A percentile compares a stretch with the other conserved stretches of the same genome.
These are phyloP conservation scores for Coecobrya sp. DNA, from an alignment of 2,888 invertebrate species.

Conservation along the genomic window DNA sequence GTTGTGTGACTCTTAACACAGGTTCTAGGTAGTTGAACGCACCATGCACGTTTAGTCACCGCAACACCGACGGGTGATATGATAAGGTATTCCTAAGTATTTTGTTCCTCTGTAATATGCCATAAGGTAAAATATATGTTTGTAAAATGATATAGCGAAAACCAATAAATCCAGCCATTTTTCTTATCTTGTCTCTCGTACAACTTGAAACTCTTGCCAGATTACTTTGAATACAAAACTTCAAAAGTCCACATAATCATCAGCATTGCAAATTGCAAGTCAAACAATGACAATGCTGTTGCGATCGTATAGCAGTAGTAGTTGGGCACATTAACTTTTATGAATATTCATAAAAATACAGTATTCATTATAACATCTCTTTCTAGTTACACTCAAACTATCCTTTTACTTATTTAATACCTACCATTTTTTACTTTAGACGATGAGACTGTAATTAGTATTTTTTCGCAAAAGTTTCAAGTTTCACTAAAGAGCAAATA, in stretches of 20 bases:
- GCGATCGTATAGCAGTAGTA: not conserved
- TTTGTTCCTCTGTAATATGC: not conserved
- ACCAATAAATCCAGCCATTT: slow-evolving; percentile 52
- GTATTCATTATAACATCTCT: not conserved
- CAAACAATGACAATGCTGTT: slow-evolving; percentile 2
- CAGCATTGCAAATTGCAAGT: not conserved
- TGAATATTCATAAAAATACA: slow-evolving; percentile 30
- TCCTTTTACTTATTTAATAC: not conserved
- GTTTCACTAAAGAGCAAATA: not conserved
- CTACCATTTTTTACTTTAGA: not conserved
- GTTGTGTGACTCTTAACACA: slow-evolving; percentile 26
- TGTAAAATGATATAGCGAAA: slow-evolving; percentile 1
- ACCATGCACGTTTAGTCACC: not conserved
- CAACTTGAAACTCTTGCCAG: slow-evolving; percentile 1
- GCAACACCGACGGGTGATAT: not conserved
- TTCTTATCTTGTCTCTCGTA: slow-evolving; percentile 25
- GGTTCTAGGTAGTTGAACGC: not conserved
- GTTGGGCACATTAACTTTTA: not conserved
- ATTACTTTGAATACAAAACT: not conserved
- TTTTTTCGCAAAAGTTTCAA: slow-evolving; percentile 8
- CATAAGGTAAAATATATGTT: not conserved
- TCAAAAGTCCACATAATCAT: not conserved
- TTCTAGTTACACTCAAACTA: not conserved
- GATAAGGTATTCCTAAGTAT: not conserved
- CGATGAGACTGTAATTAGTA: not conserved